Conservation (phyloP, 2,888 invertebrate species). For the Eupithecia vulgata region DNA sequence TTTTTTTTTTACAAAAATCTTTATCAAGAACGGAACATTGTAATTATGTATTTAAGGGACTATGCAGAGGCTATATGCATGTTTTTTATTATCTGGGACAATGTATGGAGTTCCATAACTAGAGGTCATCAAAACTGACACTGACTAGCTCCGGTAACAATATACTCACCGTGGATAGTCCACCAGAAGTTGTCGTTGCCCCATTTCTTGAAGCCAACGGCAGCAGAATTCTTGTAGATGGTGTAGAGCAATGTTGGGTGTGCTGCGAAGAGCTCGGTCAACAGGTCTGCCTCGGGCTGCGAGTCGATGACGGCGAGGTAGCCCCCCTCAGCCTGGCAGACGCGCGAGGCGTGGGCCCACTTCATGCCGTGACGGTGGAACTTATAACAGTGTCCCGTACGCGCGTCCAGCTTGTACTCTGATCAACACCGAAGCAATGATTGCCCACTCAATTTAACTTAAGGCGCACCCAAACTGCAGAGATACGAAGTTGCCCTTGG, state of each 20-base stretch:
- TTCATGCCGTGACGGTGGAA: slow-evolving; percentile 6
- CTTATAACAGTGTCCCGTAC: slow-evolving; percentile 23
- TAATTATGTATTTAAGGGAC: too few species aligned
- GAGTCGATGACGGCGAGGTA: slow-evolving; percentile 19
- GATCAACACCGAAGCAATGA: too few species aligned
- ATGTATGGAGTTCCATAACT: background rate
- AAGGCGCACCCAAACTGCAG: too few species aligned
- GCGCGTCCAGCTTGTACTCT: slow-evolving; percentile 14
- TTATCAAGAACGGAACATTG: too few species aligned
- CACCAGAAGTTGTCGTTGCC: slow-evolving; percentile 3
- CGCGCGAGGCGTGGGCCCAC: slow-evolving; percentile 5
- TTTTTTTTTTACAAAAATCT: too few species aligned
- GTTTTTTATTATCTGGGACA: too few species aligned
- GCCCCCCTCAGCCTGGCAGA: slow-evolving; percentile 20
- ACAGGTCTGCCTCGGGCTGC: slow-evolving; percentile 3
- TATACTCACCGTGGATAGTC: slow-evolving; percentile 19
- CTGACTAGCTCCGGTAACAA: background rate
- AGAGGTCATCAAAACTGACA: background rate
- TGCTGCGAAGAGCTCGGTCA: slow-evolving; percentile 9
- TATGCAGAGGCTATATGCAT: too few species aligned
- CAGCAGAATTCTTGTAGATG: background rate
- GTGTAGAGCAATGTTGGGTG: slow-evolving; percentile 6
- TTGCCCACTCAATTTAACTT: too few species aligned
- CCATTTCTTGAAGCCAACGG: slow-evolving; percentile 11
- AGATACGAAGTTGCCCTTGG: too few species aligned